Evolutionary conservation across 2,888 invertebrate species (phyloP).

Genomic region (Osmoderma eremita): DNA sequence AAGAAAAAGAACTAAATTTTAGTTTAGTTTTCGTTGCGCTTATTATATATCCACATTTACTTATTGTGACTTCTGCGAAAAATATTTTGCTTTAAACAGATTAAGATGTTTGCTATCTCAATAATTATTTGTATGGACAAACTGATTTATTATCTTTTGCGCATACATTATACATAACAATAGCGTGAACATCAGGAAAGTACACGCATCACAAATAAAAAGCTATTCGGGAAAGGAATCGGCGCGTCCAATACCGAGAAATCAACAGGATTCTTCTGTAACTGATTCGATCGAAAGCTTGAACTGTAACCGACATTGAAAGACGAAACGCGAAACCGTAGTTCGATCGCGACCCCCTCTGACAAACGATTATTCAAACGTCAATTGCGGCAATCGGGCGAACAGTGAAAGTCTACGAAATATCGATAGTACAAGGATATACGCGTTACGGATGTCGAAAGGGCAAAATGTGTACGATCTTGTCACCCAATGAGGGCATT

Average conservation of each 20-base stretch:
- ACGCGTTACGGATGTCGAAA: conserved; percentile 6
- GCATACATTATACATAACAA: neutral
- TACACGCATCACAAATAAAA: conserved; percentile 7
- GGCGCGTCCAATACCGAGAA: neutral
- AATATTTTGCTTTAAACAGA: too few relatives aligned
- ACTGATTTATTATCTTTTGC: too few relatives aligned
- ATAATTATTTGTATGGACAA: too few relatives aligned
- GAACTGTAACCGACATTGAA: neutral
- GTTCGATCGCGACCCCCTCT: conserved; percentile 10
- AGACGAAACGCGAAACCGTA: neutral
- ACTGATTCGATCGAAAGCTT: conserved; percentile 17
- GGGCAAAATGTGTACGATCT: conserved; percentile 17
- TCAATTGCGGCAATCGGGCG: conserved; percentile 14
- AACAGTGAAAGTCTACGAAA: conserved; percentile 20
- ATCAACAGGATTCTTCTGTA: conserved; percentile 11
- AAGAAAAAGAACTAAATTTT: neutral
- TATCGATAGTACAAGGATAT: neutral
- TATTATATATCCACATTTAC: too few relatives aligned
- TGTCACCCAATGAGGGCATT: neutral
- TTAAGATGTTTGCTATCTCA: too few relatives aligned
- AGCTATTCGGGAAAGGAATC: neutral
- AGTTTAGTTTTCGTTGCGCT: too few relatives aligned
- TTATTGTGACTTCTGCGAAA: too few relatives aligned
- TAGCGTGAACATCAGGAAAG: conserved; percentile 5
- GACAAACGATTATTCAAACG: conserved; percentile 28